Evolutionary conservation across 2,113 vertebrate genomes (phyloP).

Genomic region (Gorilla gorilla): DNA sequence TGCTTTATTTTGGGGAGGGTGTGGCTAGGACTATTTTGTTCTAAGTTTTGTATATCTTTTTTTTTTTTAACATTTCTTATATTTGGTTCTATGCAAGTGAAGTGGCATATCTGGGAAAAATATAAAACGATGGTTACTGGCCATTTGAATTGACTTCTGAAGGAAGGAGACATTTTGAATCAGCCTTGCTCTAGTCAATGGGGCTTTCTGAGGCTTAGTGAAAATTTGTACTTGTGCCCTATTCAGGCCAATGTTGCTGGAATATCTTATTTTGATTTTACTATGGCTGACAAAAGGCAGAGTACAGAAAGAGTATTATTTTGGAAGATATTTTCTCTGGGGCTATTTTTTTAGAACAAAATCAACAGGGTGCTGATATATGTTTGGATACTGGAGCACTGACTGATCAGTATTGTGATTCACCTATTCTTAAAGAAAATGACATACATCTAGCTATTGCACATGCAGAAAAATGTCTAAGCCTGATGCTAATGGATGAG

Average conservation of each 20-base stretch:
- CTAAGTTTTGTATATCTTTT: neutral
- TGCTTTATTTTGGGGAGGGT: neutral
- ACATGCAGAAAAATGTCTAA: neutral
- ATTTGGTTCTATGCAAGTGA: slow-evolving; percentile 26
- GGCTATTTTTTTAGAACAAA: neutral
- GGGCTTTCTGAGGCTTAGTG: neutral
- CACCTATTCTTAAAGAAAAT: slow-evolving; percentile 48
- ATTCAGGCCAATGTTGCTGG: neutral
- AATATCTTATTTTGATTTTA: slow-evolving; percentile 29
- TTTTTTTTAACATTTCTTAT: neutral
- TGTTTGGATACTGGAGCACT: neutral
- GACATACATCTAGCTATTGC: neutral
- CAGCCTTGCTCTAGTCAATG: neutral
- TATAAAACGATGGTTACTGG: neutral
- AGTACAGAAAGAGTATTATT: neutral
- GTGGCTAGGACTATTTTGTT: neutral
- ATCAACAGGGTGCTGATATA: neutral
- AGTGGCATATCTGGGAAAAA: neutral
- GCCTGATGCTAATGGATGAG: slow-evolving; percentile 25
- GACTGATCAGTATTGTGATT: slow-evolving; percentile 4
- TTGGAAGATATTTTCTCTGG: neutral
- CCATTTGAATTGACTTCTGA: slow-evolving; percentile 28
- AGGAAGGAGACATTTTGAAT: neutral
- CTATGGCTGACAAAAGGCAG: neutral
- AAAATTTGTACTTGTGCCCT: neutral